These are phyloP conservation scores for Acleris emargana DNA, from an alignment of 2,888 invertebrate species.

Conservation along the genomic window DNA sequence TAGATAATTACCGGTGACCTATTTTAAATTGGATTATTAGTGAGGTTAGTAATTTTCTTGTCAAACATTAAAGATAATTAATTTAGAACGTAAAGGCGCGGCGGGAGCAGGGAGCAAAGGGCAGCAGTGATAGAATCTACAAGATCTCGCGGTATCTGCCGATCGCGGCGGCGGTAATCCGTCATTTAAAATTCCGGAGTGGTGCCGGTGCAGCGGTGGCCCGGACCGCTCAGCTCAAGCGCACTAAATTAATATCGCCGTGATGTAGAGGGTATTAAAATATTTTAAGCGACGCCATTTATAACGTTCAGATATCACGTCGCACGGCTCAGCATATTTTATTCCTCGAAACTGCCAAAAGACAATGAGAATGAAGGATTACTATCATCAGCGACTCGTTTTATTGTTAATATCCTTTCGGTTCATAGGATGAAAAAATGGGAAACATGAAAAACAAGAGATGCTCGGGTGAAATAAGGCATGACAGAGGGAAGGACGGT, in stretches of 20 bases:
- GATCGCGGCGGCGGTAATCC: constrained; percentile 79
- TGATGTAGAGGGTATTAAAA: constrained; percentile 82
- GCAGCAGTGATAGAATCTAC: constrained; percentile 65
- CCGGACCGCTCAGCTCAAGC: constrained; percentile 77
- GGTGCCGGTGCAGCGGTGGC: constrained; percentile 65
- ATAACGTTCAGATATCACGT: constrained; percentile 81
- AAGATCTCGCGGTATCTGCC: constrained; percentile 71
- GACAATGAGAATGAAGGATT: constrained; percentile 83
- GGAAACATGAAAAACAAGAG: constrained; percentile 73
- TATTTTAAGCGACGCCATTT: constrained; percentile 83
- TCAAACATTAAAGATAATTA: constrained; percentile 34
- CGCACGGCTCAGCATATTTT: constrained; percentile 79
- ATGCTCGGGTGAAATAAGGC: constrained; percentile 75
- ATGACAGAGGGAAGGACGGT: constrained; percentile 78
- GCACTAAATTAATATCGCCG: constrained; percentile 81
- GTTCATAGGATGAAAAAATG: constrained; percentile 64
- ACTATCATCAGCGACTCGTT: constrained; percentile 79
- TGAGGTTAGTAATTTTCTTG: constrained; percentile 29
- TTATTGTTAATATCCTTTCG: constrained; percentile 77
- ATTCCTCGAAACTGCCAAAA: constrained; percentile 83
- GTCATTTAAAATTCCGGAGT: constrained; percentile 80
- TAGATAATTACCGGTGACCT: constrained; percentile 27
- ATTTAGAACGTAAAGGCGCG: constrained; percentile 33
- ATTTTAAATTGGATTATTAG: constrained; percentile 32
- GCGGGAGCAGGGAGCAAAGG: constrained; percentile 45